Conservation (phyloP, 2,888 invertebrate species). For the Noctua janthe region DNA sequence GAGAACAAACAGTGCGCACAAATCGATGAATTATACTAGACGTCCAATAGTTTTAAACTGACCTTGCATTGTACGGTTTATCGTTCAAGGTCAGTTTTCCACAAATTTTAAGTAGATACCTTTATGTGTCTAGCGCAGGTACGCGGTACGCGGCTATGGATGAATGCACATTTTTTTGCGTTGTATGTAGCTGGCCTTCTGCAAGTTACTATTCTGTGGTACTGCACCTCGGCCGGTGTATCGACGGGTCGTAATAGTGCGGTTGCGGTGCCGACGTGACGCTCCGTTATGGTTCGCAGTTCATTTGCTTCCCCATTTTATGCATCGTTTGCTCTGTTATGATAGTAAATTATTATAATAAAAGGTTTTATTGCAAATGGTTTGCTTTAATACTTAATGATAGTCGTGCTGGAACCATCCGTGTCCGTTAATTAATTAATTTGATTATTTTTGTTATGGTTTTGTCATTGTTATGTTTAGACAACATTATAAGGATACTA, state of each 20-base stretch:
- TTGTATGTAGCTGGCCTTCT: not conserved
- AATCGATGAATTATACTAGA: not conserved
- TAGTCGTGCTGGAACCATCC: not conserved
- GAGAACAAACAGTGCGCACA: too few relatives aligned
- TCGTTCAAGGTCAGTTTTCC: not conserved
- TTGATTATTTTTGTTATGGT: not conserved
- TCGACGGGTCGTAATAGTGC: constrained; percentile 41
- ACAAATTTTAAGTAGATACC: too few relatives aligned
- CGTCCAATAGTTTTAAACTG: not conserved
- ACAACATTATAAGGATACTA: not conserved
- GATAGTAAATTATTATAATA: constrained; percentile 52
- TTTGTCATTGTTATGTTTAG: not conserved
- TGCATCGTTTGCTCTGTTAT: constrained; percentile 51
- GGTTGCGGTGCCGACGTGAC: constrained; percentile 49
- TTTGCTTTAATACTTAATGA: constrained; percentile 25
- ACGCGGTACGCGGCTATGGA: not conserved
- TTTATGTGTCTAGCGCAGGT: not conserved
- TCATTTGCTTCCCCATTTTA: constrained; percentile 57
- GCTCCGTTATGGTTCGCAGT: constrained; percentile 53
- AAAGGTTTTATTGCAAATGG: constrained; percentile 46
- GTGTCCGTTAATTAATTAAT: not conserved
- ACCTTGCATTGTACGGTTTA: not conserved
- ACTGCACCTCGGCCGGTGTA: constrained; percentile 6
- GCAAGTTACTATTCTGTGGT: not conserved
- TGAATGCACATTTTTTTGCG: not conserved